Evolutionary conservation across 1,140 invertebrate genomes (phyloP).

Genomic region (Drosophila triauraria): DNA sequence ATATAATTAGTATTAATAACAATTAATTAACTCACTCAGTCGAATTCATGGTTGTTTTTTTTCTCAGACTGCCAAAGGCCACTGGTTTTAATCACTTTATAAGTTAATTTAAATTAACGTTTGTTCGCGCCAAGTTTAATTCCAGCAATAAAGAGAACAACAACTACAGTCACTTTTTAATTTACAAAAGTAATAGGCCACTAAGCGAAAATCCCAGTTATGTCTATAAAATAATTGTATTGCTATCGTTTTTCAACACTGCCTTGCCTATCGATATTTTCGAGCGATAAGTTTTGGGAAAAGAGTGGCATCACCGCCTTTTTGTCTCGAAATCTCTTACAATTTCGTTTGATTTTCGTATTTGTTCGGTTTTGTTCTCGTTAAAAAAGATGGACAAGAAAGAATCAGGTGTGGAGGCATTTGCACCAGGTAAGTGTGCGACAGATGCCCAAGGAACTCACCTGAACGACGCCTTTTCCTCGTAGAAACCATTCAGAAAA

Average conservation of each 20-base stretch:
- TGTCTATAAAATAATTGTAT: not conserved
- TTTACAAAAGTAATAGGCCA: not conserved
- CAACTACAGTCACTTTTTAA: not conserved
- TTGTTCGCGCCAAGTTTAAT: no score
- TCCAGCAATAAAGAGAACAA: no score
- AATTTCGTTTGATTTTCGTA: not conserved
- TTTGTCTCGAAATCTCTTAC: not conserved
- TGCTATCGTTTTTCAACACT: slow-evolving; percentile 2
- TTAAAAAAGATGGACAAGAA: slow-evolving; percentile 12
- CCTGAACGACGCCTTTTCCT: not conserved
- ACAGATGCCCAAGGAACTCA: not conserved
- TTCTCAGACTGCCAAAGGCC: no score
- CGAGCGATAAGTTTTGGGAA: not conserved
- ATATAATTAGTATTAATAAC: no score
- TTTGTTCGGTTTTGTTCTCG: not conserved
- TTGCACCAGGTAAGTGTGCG: slow-evolving; percentile 22
- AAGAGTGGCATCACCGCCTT: slow-evolving; percentile 17
- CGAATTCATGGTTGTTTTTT: no score
- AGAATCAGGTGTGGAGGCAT: slow-evolving; percentile 12
- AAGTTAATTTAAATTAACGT: no score
- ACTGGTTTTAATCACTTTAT: no score
- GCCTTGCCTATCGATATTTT: not conserved
- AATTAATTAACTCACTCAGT: no score
- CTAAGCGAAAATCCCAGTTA: not conserved
- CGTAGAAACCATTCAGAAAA: slow-evolving; percentile 34